Percentiles rank a stretch among this genome's conserved stretches.
phyloP scores from a whole-genome alignment of 2,888 invertebrate genomes.

The Monoplex corrugatus region DNA sequence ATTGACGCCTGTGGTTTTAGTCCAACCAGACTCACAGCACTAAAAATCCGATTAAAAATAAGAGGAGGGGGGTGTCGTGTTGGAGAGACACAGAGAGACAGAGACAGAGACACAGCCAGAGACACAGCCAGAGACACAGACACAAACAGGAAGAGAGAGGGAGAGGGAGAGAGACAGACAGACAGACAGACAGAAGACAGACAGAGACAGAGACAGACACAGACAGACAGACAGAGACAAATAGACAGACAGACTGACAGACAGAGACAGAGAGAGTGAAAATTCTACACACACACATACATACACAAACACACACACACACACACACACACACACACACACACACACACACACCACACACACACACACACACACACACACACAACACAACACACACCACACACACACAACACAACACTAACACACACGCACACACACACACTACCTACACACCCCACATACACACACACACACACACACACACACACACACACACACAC shows the following conservation, averaged over 20 bases:
- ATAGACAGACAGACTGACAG: background rate
- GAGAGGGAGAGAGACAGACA: background rate
- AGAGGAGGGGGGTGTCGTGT: background rate
- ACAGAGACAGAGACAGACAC: background rate
- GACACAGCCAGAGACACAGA: background rate
- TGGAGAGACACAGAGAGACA: background rate
- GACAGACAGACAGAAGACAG: background rate
- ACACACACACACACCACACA: background rate
- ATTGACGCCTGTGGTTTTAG: too few species aligned
- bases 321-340: too few species aligned
- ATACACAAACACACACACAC: background rate
- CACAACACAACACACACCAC: background rate
- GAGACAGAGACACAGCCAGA: too few species aligned
- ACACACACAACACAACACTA: too few species aligned
- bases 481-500: background rate
- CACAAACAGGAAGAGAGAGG: background rate
- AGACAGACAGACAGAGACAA: background rate
- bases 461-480: background rate
- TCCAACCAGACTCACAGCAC: too few species aligned
- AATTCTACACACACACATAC: background rate
- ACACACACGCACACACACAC: too few species aligned
- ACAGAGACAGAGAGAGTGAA: background rate
- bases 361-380: background rate
- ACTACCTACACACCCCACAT: background rate
- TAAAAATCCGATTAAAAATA: too few species aligned